phyloP scores from a whole-genome alignment of 2,888 invertebrate species.

The Steinernema scapterisci region DNA sequence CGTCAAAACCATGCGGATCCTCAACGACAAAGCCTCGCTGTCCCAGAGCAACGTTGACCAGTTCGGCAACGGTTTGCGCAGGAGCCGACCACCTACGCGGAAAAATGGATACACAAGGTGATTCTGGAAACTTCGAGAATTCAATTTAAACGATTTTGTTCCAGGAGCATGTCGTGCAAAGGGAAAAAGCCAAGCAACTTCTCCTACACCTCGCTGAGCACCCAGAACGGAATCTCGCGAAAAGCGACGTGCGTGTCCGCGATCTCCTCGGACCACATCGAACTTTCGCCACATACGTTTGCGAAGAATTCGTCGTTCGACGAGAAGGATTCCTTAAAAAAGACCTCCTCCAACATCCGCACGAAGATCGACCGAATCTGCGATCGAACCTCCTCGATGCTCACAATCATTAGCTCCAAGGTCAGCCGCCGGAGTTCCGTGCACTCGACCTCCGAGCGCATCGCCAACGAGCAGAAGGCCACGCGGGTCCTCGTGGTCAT shows the following conservation, averaged over 20 bases:
- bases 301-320: neutral
- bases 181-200: neutral
- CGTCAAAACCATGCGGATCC: conserved; percentile 83
- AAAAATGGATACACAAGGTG: conserved; percentile 5
- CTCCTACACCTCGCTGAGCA: conserved; percentile 17
- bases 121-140: too few relatives aligned
- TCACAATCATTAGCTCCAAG: conserved; percentile 47
- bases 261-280: neutral
- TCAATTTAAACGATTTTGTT: too few relatives aligned
- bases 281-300: neutral
- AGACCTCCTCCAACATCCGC: neutral
- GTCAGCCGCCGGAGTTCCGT: conserved; percentile 51
- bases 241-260: neutral
- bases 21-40: conserved; percentile 73
- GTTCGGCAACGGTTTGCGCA: conserved; percentile 56
- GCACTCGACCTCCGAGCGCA: conserved; percentile 56
- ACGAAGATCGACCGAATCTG: conserved; percentile 27
- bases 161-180: too few relatives aligned
- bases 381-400: conserved; percentile 26
- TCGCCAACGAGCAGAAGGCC: conserved; percentile 80
- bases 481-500: conserved; percentile 92
- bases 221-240: conserved; percentile 7
- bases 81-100: conserved; percentile 41
- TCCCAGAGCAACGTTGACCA: conserved; percentile 53
- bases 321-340: neutral